Evolutionary conservation across 2,797 vertebrate genomes (phyloP), one percentile per base, ranked within the genome.

Genomic region (Serranus cabrilla): DNA sequence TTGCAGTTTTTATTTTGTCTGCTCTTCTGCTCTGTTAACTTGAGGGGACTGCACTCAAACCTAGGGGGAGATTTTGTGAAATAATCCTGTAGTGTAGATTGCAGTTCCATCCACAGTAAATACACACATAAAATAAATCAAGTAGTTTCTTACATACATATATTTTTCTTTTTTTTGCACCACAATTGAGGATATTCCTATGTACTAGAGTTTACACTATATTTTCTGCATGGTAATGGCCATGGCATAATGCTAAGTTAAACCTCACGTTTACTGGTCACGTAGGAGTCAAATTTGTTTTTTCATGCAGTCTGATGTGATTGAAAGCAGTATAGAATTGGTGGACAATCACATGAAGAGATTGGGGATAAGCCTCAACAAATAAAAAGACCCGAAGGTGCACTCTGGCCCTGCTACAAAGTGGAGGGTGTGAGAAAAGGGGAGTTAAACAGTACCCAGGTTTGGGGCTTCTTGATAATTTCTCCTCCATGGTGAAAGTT

Each of bases 381-480:
- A 87, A 83, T 82, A 90, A 80, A 91, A 87, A 82, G 80, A 86
- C 68, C 77, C 68, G 50, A 76, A 76, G 79, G 74, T 89, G 92
- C 88, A 82, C 87, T 91, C 82, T 92, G 92, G 92, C 89, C 90
- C 76, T 63, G 81, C 82, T 68, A 80, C 83, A 91, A 73, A 91
- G 80, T 83, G 78, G 68, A 87, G 92, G 82, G 86, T 93, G 92
- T 94, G 92, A 93, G 90, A 94, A 92, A 93, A 83, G 74, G 65
- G 67, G 71, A 82, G 77, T 85, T 90, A 90, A 92, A 92, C 84
- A 87, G 84, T 78, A 74, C 84, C 86, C 82, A 86, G 79, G 73
- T 90, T 93, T 77, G 31, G 75, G 71, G 81, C 75, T 89, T 81
- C 72, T 80, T 91, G 87, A 87, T 91, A 76, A 86, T 88, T 87